Evolutionary conservation across 2,888 invertebrate genomes (phyloP), one percentile per base, ranked within the genome.

Genomic region (Lasioglossum morio): DNA sequence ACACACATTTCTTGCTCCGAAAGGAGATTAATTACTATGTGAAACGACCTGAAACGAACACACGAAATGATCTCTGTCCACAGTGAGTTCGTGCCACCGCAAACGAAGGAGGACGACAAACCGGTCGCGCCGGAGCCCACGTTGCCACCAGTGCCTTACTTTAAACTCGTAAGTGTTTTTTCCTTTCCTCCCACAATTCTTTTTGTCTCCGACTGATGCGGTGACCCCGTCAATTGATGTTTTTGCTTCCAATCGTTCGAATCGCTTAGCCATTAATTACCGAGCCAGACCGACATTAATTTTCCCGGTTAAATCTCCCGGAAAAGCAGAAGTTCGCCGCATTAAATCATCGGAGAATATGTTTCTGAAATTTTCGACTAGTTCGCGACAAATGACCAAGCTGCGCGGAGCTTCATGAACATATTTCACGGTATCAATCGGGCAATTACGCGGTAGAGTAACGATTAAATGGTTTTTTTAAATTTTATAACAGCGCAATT

Each of bases 21-120:
- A 27, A 27, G 27, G 16, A 27, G 27, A 27, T 30, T 4, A 60
- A 30, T 60, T 27, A 27, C 27, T 60, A 5, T 1, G 14, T 5
- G 16, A 3, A 34, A 30, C 19, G 34, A 43, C 37, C 30, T 81
- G 70, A 69, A 89, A 84, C 84, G 81, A 88, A 16, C n/a, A 73
- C 10, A 78, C 53, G 7, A 34, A 66, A 63, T 53, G 48, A 60
- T 91, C 88, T 94, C 85, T 94, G 94, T 93, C 92, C 85, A 90
- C 93, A 95, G 94, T 92, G 94, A 95, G 92, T 94, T 94, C 91
- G 93, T 94, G 81, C 93, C 94, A 90, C 94, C 94, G 89, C 93
- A 95, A 90, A 93, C 92, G 88, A 94, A 95, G 92, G 93, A 94
- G 93, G 92, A 94, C 78, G 93, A 94, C 84, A 92, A 92, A 74